Conservation (phyloP, 64 coral and sea anemone genomes). For the Astreopora myriophthalma region DNA sequence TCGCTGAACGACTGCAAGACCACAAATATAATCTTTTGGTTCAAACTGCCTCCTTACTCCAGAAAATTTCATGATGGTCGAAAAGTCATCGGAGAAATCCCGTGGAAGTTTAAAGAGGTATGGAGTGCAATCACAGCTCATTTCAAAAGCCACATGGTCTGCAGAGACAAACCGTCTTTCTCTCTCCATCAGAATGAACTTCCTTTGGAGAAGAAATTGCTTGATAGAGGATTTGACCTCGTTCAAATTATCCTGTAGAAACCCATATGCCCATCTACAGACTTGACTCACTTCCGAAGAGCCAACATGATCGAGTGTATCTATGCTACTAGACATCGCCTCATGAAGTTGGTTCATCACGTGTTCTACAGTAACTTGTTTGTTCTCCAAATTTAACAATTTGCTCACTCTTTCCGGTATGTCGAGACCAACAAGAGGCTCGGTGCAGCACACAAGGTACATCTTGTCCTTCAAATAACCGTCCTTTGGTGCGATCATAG, state of each 20-base stretch:
- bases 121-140: constrained; percentile 12
- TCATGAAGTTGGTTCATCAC: constrained; percentile 25
- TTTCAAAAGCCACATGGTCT: constrained; percentile 51
- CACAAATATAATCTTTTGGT: constrained; percentile 7
- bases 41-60: constrained; percentile 62
- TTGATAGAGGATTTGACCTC: not conserved
- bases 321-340: not conserved
- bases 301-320: not conserved
- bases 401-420: not conserved
- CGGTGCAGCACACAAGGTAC: constrained; percentile 68
- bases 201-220: not conserved
- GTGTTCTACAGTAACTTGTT: constrained; percentile 4
- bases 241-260: constrained; percentile 14
- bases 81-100: not conserved
- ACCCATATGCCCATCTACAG: constrained; percentile 37
- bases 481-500: constrained; percentile 40
- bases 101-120: constrained; percentile 37
- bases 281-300: not conserved
- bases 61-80: constrained; percentile 18
- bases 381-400: not conserved
- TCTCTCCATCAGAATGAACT: constrained; percentile 45
- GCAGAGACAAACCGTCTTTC: not conserved
- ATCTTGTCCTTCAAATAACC: constrained; percentile 6
- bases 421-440: not conserved
- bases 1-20: constrained; percentile 4